Base-by-base conservation (phyloP, 2,113 vertebrate species). In the Nerophis ophidion region DNA sequence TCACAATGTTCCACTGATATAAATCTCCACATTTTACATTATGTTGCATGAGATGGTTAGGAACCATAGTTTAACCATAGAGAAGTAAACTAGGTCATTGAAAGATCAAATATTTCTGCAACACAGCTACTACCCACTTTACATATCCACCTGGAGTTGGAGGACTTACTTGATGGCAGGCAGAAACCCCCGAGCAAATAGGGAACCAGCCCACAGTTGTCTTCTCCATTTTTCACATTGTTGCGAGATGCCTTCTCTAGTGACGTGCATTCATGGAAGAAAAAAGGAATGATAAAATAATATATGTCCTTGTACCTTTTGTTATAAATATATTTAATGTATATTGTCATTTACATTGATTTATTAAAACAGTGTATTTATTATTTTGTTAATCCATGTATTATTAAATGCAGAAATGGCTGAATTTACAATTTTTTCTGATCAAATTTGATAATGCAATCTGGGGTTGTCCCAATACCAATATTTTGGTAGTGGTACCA, bases 51-150 rank as follows among this genome's bases (percentile, higher is more conserved):
- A 13, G 48, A 19, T 10, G 33, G 2, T 6, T 61, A 16, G 46
- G 48, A 71, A 54, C 34, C 19, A 8, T 40, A 14, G 51, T 6
- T n/a, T 2, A 38, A 5, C 53, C 40, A 44, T 44, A 12, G 11
- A 44, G 11, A 44, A 11, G 40, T 44, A 67, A 76, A 74, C 58
- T 74, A 36, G 66, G 68, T 73, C 59, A 58, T 5, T 8, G 47
- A 54, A 63, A 63, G 53, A 70, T 76, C 61, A 76, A 68, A 71
- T 76, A 72, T 62, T 68, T 64, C 53, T 57, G 63, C 47, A 65
- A 16, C 44, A 55, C 56, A 60, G 54, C 54, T 46, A 60, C 54
- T 59, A 64, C 61, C 73, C 63, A 65, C 34, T 60, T 66, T 68
- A 63, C 19, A 61, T 66, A 55, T 60, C 38, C 33, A 60, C 58